A percentile compares a stretch with the other conserved stretches of the same genome.
Conservation (phyloP, 2,888 invertebrate genomes). For the Drosophila percnosoma region DNA sequence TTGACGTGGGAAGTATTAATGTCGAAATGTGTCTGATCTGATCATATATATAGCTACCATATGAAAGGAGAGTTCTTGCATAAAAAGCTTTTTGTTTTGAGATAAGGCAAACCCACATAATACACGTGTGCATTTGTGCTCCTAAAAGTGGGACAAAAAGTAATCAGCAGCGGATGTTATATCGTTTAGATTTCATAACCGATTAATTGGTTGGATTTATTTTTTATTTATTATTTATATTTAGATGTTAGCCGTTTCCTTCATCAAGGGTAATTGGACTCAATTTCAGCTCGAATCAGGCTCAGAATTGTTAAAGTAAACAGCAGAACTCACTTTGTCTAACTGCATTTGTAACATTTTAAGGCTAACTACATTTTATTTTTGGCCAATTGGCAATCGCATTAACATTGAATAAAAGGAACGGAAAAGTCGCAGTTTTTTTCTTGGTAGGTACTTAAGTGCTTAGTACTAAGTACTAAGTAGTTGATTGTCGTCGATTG, state of each 20-base stretch:
- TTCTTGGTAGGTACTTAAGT: constrained; percentile 1
- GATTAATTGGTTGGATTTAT: too few relatives aligned
- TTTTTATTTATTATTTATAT: neutral
- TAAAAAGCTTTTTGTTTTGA: too few relatives aligned
- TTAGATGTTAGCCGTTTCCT: neutral
- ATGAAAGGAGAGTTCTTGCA: too few relatives aligned
- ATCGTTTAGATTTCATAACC: neutral
- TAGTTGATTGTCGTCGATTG: constrained; percentile 35
- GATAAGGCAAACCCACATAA: too few relatives aligned
- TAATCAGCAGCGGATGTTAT: neutral
- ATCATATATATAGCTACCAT: too few relatives aligned
- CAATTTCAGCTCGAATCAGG: neutral
- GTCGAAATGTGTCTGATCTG: neutral
- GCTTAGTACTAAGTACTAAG: constrained; percentile 14
- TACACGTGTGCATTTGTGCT: too few relatives aligned
- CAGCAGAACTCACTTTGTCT: neutral
- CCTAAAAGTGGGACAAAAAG: neutral
- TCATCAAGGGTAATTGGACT: neutral
- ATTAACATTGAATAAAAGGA: neutral
- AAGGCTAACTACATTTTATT: neutral
- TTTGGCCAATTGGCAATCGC: neutral
- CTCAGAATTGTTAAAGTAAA: neutral
- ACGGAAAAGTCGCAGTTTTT: neutral
- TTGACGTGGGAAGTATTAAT: too few relatives aligned
- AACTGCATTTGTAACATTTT: neutral